phyloP scores from a whole-genome alignment of 2,797 vertebrate genomes.

The Paedocypris micromegethes region DNA sequence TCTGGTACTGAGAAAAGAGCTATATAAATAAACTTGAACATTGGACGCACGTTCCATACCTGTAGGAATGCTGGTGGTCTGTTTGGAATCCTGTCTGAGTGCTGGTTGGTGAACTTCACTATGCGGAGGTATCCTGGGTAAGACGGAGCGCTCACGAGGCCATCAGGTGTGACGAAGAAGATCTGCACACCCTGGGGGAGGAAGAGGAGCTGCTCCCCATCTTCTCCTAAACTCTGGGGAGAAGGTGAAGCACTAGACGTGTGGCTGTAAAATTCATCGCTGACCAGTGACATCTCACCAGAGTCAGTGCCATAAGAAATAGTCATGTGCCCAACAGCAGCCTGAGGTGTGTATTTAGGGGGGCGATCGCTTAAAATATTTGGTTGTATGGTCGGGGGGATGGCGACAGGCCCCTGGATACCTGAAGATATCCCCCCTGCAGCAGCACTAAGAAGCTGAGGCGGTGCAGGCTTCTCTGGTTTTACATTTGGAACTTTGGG shows the following conservation, averaged over 20 bases:
- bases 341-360: conserved; percentile 86
- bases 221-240: conserved; percentile 76
- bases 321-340: conserved; percentile 83
- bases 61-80: conserved; percentile 90
- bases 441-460: conserved; percentile 49
- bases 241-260: conserved; percentile 69
- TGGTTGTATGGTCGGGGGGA: conserved; percentile 46
- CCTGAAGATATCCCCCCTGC: conserved; percentile 38
- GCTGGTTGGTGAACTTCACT: conserved; percentile 81
- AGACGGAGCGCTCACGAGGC: conserved; percentile 91
- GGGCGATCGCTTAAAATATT: conserved; percentile 68
- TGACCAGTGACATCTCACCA: conserved; percentile 83
- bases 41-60: conserved; percentile 63
- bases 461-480: conserved; percentile 60
- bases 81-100: conserved; percentile 62
- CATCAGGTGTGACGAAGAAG: conserved; percentile 91
- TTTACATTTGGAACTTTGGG: conserved; percentile 74
- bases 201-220: conserved; percentile 85
- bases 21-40: background rate
- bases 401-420: conserved; percentile 28
- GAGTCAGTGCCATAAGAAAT: conserved; percentile 88
- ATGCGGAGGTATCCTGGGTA: conserved; percentile 94
- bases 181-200: conserved; percentile 92
- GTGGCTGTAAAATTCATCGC: conserved; percentile 81
- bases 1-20: background rate